These are phyloP conservation scores for Yoshiicerus persimilis DNA, from an alignment of 1,140 invertebrate species.

Conservation along the genomic window DNA sequence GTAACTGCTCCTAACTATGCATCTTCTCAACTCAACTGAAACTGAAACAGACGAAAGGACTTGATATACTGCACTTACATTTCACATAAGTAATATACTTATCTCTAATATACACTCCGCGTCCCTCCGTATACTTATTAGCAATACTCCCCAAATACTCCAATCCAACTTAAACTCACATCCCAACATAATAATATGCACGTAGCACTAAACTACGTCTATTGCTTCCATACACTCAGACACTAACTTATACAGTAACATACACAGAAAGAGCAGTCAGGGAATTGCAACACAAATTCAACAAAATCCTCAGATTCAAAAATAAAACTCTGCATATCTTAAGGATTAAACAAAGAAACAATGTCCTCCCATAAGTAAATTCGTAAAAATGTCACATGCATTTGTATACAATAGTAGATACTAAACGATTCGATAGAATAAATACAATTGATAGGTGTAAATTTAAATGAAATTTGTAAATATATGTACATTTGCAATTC, in stretches of 20 bases:
- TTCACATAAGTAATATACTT: not conserved
- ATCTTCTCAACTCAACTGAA: not conserved
- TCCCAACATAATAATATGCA: not conserved
- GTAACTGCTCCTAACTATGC: not conserved
- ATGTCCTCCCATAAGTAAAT: too few species aligned
- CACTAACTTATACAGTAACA: not conserved
- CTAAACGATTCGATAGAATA: too few species aligned
- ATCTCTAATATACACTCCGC: not conserved
- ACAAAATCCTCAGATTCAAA: not conserved
- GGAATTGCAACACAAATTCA: not conserved
- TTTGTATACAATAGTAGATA: too few species aligned
- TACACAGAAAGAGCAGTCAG: not conserved
- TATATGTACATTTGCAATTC: too few species aligned
- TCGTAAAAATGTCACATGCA: too few species aligned
- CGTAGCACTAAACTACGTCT: not conserved
- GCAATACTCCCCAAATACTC: too few species aligned
- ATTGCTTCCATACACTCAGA: not conserved
- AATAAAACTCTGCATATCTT: too few species aligned
- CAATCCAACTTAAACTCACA: not conserved
- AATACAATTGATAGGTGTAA: too few species aligned
- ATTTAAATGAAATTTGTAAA: too few species aligned
- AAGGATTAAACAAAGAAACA: too few species aligned
- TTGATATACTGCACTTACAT: not conserved
- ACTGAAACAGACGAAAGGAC: too few species aligned
- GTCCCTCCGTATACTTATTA: not conserved